phyloP scores from a whole-genome alignment of 37 sponge, comb jelly and placozoan genomes.

The Mnemiopsis leidyi region DNA sequence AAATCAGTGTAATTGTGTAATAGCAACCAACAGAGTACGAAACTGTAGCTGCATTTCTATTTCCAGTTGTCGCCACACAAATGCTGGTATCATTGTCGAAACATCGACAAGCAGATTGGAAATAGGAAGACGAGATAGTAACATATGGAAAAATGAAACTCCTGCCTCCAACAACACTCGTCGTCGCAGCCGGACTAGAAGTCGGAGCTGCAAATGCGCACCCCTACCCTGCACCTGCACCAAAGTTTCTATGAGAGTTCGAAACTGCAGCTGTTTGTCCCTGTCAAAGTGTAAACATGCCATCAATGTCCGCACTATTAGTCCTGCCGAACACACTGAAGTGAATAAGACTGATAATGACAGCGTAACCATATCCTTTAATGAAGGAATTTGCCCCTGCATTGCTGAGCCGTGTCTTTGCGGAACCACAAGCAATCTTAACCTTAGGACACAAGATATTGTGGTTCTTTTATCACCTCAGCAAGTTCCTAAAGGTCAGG shows the following conservation, averaged over 20 bases:
- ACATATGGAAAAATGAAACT: neutral
- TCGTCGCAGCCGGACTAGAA: neutral
- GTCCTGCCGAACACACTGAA: neutral
- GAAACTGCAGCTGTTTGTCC: slow-evolving; percentile 4
- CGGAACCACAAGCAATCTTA: too few species aligned
- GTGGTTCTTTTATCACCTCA: neutral
- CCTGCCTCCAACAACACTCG: neutral
- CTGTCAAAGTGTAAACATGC: neutral
- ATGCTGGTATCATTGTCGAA: neutral
- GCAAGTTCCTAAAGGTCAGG: too few species aligned
- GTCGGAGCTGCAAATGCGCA: neutral
- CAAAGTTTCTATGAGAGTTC: neutral
- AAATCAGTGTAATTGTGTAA: neutral
- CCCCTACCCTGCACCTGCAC: neutral
- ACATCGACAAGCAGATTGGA: neutral
- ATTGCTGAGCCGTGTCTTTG: neutral
- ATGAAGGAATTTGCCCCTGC: neutral
- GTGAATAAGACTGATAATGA: neutral
- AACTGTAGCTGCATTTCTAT: neutral
- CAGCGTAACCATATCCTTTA: neutral
- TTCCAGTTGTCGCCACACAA: neutral
- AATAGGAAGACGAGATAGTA: neutral
- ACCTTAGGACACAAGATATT: neutral
- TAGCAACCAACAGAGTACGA: neutral
- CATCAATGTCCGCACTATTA: neutral